These are phyloP conservation scores for Apis dorsata DNA, from an alignment of 1,140 invertebrate species.

Conservation along the genomic window DNA sequence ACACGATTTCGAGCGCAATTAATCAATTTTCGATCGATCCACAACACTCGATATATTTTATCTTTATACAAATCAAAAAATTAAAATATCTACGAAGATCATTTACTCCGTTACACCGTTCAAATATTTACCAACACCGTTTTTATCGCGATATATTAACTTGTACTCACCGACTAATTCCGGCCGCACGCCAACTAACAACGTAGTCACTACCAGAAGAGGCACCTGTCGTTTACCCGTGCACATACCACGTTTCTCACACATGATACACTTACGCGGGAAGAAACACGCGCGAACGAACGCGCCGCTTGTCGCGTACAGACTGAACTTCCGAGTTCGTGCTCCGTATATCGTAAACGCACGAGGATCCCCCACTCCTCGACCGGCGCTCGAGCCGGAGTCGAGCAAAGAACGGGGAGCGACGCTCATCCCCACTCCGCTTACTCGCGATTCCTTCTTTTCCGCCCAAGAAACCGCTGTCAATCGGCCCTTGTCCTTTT, in stretches of 20 bases:
- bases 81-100: no score
- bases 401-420: slow-evolving; percentile 26
- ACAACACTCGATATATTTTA: background rate
- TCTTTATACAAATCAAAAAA: background rate
- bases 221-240: slow-evolving; percentile 59
- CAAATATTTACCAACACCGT: no score
- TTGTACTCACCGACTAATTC: slow-evolving; percentile 69
- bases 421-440: slow-evolving; percentile 35
- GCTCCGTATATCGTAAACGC: slow-evolving; percentile 71
- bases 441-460: background rate
- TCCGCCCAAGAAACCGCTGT: slow-evolving; percentile 31
- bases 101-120: no score
- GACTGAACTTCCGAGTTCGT: slow-evolving; percentile 74
- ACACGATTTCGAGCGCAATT: background rate
- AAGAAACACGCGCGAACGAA: slow-evolving; percentile 37
- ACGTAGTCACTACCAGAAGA: slow-evolving; percentile 63
- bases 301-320: slow-evolving; percentile 76
- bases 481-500: slow-evolving; percentile 16
- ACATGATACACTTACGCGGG: slow-evolving; percentile 48
- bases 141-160: background rate
- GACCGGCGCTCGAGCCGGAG: slow-evolving; percentile 41
- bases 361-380: slow-evolving; percentile 63
- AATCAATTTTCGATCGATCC: background rate
- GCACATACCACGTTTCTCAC: slow-evolving; percentile 62
- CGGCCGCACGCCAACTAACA: slow-evolving; percentile 62